A percentile compares a stretch with the other conserved stretches of the same genome.
phyloP scores from a whole-genome alignment of 2,797 vertebrate genomes.

The Sebastes paucispinis region DNA sequence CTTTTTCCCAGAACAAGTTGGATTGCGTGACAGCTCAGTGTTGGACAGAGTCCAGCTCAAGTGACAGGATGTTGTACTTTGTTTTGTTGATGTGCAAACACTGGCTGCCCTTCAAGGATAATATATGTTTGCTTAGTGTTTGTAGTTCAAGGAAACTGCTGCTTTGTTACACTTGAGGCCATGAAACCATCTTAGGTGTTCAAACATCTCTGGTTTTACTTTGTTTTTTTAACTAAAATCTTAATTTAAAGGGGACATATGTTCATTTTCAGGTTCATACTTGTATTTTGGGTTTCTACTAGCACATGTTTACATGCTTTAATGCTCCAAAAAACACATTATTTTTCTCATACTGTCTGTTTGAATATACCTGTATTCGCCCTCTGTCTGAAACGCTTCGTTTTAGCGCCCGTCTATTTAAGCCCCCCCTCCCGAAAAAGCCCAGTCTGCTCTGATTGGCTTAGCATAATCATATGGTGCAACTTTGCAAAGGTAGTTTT shows the following conservation, averaged over 20 bases:
- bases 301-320: background rate
- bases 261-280: no score
- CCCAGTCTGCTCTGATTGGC: background rate
- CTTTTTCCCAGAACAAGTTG: slow-evolving; percentile 1
- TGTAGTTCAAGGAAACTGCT: slow-evolving; percentile 1
- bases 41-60: slow-evolving; percentile 18
- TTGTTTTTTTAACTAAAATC: background rate
- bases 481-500: background rate
- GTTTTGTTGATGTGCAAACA: slow-evolving; percentile 48
- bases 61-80: slow-evolving; percentile 21
- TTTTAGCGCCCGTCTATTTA: background rate
- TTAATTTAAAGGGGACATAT: background rate
- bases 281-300: no score
- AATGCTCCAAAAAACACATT: background rate
- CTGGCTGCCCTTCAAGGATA: slow-evolving; percentile 28
- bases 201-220: background rate
- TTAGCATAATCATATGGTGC: no score
- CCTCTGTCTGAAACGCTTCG: background rate
- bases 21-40: slow-evolving; percentile 14
- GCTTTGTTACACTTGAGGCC: slow-evolving; percentile 9
- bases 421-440: background rate
- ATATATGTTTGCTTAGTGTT: slow-evolving; percentile 22
- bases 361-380: background rate
- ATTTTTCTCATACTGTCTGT: background rate
- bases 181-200: background rate